Evolutionary conservation across 1,140 invertebrate genomes (phyloP), one percentile per base, ranked within the genome.

Genomic region (Pristionchus pacificus): DNA sequence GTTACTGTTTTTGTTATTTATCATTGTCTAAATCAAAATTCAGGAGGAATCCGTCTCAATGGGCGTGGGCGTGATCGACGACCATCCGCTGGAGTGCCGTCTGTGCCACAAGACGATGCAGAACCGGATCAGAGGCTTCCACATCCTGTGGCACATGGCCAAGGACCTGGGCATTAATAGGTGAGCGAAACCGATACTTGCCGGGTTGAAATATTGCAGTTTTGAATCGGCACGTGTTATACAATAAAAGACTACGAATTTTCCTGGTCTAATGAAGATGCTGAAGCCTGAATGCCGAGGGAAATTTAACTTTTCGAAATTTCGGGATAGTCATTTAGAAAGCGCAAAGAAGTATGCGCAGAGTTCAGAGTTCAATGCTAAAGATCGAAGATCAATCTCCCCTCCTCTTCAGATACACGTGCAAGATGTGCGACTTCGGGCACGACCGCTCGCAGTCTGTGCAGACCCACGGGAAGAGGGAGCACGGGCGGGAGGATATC

Each of bases 401-500:
- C n/a, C n/a, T n/a, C n/a, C n/a, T 49, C 6, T 49, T 6, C 38
- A 75, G 80, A 1, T 82, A 83, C 62, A 70, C 64, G 14, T 82
- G 80, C 65, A 79, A 76, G 61, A 60, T 68, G 19, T 82, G 80
- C 61, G 58, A 65, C 29, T 82, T 76, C 67, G 80, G 74, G n/a
- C 80, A 84, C 60, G 80, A 82, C 57, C 77, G 78, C 15, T 72
- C 74, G 1, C 82, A 83, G 59, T 72, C 75, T n/a, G 80, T 82
- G 2, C 57, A 75, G 19, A 69, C 71, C 0, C 80, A 82, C 49
- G 82, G 77, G 25, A 73, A 72, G n/a, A 74, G 73, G 33, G 80
- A 83, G 60, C 80, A 82, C 61, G 67, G 60, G 10, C 70, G 72
- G n/a, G 75, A 77, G 30, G 70, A 78, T 32, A 65, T 70, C 57